phyloP scores from a whole-genome alignment of 2,888 invertebrate genomes.

The Drosophila meridiana region DNA sequence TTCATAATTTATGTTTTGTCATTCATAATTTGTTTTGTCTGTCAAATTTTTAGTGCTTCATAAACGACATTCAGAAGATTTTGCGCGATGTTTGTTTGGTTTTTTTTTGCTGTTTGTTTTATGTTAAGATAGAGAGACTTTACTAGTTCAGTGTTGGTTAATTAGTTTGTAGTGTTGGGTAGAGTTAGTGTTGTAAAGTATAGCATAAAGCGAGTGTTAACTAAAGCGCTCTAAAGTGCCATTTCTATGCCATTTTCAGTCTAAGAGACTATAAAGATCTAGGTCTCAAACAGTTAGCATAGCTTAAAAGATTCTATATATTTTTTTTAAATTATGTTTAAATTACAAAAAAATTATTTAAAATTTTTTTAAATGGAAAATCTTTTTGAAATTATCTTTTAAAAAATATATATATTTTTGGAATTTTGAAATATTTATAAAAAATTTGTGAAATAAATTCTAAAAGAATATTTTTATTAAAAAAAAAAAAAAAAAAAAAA shows the following conservation, averaged over 20 bases:
- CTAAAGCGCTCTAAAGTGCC: slow-evolving; percentile 33
- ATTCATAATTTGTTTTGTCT: slow-evolving; percentile 25
- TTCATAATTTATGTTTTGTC: slow-evolving; percentile 19
- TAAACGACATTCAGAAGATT: slow-evolving; percentile 36
- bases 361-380: neutral
- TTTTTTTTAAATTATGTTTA: neutral
- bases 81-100: slow-evolving; percentile 2
- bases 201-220: slow-evolving; percentile 38
- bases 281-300: slow-evolving; percentile 30
- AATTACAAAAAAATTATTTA: neutral
- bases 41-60: slow-evolving; percentile 8
- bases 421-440: too few species aligned
- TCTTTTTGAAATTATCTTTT: neutral
- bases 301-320: neutral
- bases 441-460: neutral
- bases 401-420: neutral
- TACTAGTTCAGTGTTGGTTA: slow-evolving; percentile 12
- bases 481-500: too few species aligned
- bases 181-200: slow-evolving; percentile 23
- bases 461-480: neutral
- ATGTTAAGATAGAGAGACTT: neutral
- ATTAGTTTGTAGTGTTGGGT: slow-evolving; percentile 14
- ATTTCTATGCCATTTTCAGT: slow-evolving; percentile 59
- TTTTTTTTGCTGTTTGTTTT: neutral
- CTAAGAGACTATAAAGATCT: slow-evolving; percentile 54